Conservation (phyloP, 2,797 vertebrate genomes). For the Takifugu ocellatus region DNA sequence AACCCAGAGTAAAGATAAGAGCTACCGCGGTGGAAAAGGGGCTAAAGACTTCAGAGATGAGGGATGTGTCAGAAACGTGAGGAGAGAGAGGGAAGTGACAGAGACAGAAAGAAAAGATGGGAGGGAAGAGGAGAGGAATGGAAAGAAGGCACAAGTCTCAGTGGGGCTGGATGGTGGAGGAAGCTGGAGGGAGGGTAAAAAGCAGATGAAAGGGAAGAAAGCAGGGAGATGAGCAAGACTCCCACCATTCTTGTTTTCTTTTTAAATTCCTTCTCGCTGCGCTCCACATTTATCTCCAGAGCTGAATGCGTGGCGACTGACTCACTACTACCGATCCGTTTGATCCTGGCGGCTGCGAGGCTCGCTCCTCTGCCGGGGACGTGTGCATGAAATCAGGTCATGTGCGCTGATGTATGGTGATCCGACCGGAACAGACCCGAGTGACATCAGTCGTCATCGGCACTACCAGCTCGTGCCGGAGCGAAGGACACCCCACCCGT, state of each 20-base stretch:
- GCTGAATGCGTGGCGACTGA: conserved; percentile 59
- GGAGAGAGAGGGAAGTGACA: conserved; percentile 20
- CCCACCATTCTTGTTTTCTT: conserved; percentile 33
- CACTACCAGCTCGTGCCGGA: conserved; percentile 9
- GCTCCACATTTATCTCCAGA: conserved; percentile 46
- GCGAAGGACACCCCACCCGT: conserved; percentile 15
- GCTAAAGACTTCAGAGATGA: conserved; percentile 18
- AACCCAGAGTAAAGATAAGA: no score
- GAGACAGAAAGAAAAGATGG: conserved; percentile 44
- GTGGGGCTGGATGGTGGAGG: conserved; percentile 24
- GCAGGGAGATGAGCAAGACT: conserved; percentile 52
- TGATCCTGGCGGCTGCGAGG: conserved; percentile 60
- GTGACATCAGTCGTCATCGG: conserved; percentile 26
- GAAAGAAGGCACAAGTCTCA: conserved; percentile 33
- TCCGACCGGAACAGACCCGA: conserved; percentile 22
- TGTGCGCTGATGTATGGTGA: conserved; percentile 35
- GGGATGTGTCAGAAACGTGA: conserved; percentile 26
- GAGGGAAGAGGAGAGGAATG: conserved; percentile 28
- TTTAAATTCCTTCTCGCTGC: conserved; percentile 14
- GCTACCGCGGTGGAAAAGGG: no score
- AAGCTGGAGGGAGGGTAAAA: conserved; percentile 20
- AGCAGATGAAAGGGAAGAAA: conserved; percentile 55
- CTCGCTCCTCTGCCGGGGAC: conserved; percentile 28
- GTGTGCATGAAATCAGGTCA: conserved; percentile 59
- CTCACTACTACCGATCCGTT: conserved; percentile 59